phyloP scores from a whole-genome alignment of 1,140 invertebrate species.

The Drosophila mayri region DNA sequence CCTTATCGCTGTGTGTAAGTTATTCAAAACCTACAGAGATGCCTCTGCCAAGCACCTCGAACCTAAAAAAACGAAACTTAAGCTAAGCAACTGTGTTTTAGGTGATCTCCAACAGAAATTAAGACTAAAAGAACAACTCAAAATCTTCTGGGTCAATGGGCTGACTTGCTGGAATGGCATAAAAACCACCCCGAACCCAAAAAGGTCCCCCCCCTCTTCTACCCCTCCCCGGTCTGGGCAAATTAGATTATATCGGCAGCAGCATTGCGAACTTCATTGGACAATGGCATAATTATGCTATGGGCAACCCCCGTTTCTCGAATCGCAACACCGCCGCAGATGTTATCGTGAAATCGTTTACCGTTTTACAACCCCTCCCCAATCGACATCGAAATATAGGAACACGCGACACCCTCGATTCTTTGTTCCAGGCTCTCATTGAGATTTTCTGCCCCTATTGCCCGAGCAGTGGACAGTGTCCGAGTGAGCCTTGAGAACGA shows the following conservation, averaged over 20 bases:
- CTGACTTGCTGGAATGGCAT: conserved; percentile 22
- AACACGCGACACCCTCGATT: conserved; percentile 72
- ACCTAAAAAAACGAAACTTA: no score
- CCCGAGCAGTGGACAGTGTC: conserved; percentile 57
- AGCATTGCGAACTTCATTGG: conserved; percentile 72
- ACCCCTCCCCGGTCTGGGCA: conserved; percentile 23
- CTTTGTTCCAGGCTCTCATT: conserved; percentile 49
- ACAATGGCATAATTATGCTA: conserved; percentile 83
- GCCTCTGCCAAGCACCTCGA: background rate
- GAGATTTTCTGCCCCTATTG: conserved; percentile 35
- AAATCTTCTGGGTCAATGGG: conserved; percentile 70
- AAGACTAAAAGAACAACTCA: background rate
- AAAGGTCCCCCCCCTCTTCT: conserved; percentile 6
- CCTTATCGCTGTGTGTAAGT: conserved; percentile 32
- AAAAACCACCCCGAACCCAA: conserved; percentile 30
- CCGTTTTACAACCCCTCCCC: conserved; percentile 51
- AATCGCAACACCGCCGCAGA: conserved; percentile 71
- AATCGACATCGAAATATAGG: conserved; percentile 47
- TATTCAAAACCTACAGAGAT: conserved; percentile 8
- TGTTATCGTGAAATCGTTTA: conserved; percentile 81
- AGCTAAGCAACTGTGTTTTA: background rate
- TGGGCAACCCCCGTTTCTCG: conserved; percentile 62
- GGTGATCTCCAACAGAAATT: conserved; percentile 20
- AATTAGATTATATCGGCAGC: conserved; percentile 77
- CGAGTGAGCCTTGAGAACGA: conserved; percentile 62